Evolutionary conservation across 2,888 invertebrate species (phyloP).

Genomic region (Diloba caeruleocephala): DNA sequence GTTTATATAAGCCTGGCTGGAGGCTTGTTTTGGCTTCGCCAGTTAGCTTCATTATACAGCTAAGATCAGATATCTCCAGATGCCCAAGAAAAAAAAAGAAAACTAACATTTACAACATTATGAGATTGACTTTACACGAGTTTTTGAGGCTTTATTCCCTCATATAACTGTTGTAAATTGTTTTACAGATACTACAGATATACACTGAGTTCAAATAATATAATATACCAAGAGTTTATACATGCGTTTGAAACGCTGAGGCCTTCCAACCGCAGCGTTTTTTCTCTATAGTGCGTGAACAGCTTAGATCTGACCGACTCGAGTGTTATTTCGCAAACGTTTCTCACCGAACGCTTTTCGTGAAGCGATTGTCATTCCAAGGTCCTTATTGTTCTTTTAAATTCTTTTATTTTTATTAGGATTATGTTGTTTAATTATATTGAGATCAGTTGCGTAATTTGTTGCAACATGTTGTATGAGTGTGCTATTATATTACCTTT

Average conservation of each 20-base stretch:
- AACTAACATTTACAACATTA: too few relatives aligned
- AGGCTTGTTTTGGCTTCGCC: too few relatives aligned
- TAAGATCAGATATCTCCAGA: too few relatives aligned
- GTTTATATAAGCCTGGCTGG: too few relatives aligned
- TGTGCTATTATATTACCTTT: not conserved
- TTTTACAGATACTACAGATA: too few relatives aligned
- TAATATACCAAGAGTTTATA: too few relatives aligned
- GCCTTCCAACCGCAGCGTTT: slow-evolving; percentile 41
- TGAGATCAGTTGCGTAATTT: slow-evolving; percentile 29
- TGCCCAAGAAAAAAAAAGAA: too few relatives aligned
- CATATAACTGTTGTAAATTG: too few relatives aligned
- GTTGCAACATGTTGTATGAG: slow-evolving; percentile 13
- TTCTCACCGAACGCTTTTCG: slow-evolving; percentile 53
- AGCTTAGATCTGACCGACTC: slow-evolving; percentile 37
- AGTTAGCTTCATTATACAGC: too few relatives aligned
- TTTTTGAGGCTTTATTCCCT: too few relatives aligned
- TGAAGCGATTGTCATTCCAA: slow-evolving; percentile 67
- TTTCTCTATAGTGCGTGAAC: slow-evolving; percentile 27
- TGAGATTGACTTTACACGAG: too few relatives aligned
- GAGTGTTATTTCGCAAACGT: slow-evolving; percentile 62
- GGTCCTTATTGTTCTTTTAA: slow-evolving; percentile 68
- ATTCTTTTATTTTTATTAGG: slow-evolving; percentile 56
- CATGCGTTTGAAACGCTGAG: not conserved
- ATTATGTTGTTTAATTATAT: slow-evolving; percentile 48
- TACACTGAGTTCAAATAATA: too few relatives aligned